phyloP scores from a whole-genome alignment of 1,140 invertebrate genomes.

The Cydia amplana region DNA sequence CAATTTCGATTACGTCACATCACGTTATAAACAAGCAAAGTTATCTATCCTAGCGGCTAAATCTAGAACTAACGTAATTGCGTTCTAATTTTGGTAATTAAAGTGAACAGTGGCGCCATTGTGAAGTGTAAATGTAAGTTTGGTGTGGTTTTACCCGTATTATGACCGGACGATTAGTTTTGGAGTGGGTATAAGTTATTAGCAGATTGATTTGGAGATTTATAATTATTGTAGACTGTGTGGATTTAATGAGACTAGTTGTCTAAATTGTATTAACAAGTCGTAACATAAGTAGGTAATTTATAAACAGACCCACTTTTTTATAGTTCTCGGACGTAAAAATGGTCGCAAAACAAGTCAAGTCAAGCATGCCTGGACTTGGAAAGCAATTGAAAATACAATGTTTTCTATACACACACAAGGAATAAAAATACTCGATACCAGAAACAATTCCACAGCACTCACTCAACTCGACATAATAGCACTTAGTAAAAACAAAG shows the following conservation, averaged over 20 bases:
- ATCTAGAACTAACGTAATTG: conserved; percentile 6
- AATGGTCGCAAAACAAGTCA: no score
- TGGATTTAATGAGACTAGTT: neutral
- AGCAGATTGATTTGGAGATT: conserved; percentile 18
- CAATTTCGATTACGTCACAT: conserved; percentile 30
- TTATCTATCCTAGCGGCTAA: conserved; percentile 1
- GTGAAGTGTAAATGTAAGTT: neutral
- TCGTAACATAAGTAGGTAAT: no score
- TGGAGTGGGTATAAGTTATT: conserved; percentile 20
- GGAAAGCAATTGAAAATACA: neutral
- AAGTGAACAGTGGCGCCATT: conserved; percentile 5
- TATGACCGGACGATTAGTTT: conserved; percentile 28
- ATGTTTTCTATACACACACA: neutral
- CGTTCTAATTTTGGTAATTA: neutral
- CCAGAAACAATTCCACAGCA: neutral
- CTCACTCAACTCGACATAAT: conserved; percentile 13
- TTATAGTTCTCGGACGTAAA: no score
- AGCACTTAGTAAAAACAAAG: conserved; percentile 17
- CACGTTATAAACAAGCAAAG: conserved; percentile 17
- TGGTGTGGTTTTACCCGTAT: conserved; percentile 11
- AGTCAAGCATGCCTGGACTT: no score
- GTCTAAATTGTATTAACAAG: no score
- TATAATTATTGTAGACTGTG: conserved; percentile 3
- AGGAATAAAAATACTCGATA: conserved; percentile 1
- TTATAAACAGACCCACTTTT: no score